Conservation (phyloP, 2,113 vertebrate species). For the Bubo scandiacus region DNA sequence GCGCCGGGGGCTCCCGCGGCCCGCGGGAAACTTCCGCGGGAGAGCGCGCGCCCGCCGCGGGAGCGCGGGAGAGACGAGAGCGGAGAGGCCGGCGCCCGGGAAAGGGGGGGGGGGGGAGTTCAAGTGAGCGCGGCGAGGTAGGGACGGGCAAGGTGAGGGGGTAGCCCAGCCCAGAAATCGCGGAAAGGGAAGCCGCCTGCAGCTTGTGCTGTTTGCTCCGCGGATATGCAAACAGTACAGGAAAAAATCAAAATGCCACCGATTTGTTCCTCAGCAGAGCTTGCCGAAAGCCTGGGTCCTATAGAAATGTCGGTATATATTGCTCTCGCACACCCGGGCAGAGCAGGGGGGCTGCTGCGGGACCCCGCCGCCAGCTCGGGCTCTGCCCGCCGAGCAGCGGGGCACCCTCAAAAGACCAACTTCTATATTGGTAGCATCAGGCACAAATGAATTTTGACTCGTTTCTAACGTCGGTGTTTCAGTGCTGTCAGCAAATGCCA, state of each 20-base stretch:
- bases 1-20: not conserved
- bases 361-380: not conserved
- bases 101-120: not conserved
- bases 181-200: not conserved
- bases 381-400: not conserved
- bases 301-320: not conserved
- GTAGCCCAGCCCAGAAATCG: not conserved
- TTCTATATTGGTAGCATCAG: not conserved
- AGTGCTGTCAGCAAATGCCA: not conserved
- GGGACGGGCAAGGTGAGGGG: not conserved
- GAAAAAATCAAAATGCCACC: not conserved
- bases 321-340: not conserved
- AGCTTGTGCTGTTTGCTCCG: not conserved
- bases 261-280: not conserved
- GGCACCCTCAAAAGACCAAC: not conserved
- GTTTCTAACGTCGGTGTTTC: not conserved
- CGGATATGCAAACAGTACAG: too few relatives aligned
- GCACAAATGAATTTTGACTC: not conserved
- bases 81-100: not conserved
- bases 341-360: not conserved
- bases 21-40: not conserved
- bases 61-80: too few relatives aligned
- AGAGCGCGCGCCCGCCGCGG: not conserved
- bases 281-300: not conserved
- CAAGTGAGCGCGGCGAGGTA: not conserved